Conservation (phyloP, 1,140 invertebrate genomes). For the Octopus sinensis region DNA sequence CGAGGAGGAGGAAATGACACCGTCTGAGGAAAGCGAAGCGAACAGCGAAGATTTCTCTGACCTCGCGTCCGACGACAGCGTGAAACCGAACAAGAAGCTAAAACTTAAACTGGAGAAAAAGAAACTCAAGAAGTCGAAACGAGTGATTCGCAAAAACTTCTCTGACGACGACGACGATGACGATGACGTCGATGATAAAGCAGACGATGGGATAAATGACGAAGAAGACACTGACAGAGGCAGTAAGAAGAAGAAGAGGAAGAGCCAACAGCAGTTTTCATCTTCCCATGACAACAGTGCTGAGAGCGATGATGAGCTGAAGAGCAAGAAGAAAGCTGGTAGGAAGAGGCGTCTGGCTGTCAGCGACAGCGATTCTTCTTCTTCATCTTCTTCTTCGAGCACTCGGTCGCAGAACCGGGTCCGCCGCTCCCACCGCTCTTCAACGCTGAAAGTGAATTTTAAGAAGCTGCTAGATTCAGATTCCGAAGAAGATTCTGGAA, state of each 20-base stretch:
- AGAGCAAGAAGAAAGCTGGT: background rate
- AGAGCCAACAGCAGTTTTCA: no score
- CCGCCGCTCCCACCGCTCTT: background rate
- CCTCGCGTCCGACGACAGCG: background rate
- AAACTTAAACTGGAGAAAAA: background rate
- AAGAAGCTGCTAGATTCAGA: constrained; percentile 8
- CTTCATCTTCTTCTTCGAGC: background rate
- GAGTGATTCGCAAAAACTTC: background rate
- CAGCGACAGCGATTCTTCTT: constrained; percentile 4
- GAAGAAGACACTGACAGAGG: background rate
- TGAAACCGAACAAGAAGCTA: background rate
- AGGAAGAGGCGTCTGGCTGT: background rate
- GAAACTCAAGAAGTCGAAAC: background rate
- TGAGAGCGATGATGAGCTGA: background rate
- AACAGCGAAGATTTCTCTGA: background rate
- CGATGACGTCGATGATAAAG: background rate
- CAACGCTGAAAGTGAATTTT: constrained; percentile 5
- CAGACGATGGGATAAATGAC: background rate
- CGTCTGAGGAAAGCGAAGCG: constrained; percentile 30
- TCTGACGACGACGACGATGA: background rate
- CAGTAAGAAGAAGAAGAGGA: background rate
- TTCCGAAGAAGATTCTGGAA: background rate
- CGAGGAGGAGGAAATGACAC: constrained; percentile 26
- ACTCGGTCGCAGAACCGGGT: background rate
- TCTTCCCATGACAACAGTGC: background rate